Base-by-base conservation (phyloP, 2,888 invertebrate species). In the Pemphredon lugubris region DNA sequence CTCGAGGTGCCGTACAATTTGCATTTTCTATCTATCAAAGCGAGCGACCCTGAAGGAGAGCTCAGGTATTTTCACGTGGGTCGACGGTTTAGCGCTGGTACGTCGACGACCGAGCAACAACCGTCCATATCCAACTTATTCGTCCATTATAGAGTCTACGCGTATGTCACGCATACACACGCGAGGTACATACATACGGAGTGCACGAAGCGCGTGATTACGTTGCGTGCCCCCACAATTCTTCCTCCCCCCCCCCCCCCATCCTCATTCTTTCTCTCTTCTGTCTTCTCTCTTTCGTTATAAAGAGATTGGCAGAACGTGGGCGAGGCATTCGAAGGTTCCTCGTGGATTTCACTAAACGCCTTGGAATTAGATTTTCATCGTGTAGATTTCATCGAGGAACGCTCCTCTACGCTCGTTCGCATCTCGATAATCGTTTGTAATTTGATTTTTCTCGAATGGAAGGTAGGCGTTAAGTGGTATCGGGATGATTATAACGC, bases 31-130 rank as follows among this genome's bases (percentile, higher is more conserved):
- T 59, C 58, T 64, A 63, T 67, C 59, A 69, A 58, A 60, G 32
- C 40, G 30, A 60, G 11, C 73, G 80, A 79, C 76, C 79, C 71
- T 81, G 76, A 71, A 42, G n/a, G n/a, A n/a, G 69, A 61, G 71
- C 57, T 66, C 72, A 54, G 61, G 59, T 66, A 75, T 77, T 71
- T n/a, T 72, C 37, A 63, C 75, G 77, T 77, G 65, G 69, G 77
- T 37, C 54, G 77, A 44, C 60, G 51, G 67, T 82, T 75, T 71
- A 61, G 47, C 53, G 47, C 42, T 60, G 37, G 40, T 16, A n/a
- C 26, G 44, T 47, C 53, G 13, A 18, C 60, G 40, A 18, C 18
- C 40, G 16, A n/a, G n/a, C 34, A 18, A 14, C n/a, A 6, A 11
- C 47, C 44, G 37, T 57, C 40, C 71, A 55, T 73, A 60, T 51